Conservation (phyloP, 1,140 invertebrate genomes). For the Halesus radiatus region DNA sequence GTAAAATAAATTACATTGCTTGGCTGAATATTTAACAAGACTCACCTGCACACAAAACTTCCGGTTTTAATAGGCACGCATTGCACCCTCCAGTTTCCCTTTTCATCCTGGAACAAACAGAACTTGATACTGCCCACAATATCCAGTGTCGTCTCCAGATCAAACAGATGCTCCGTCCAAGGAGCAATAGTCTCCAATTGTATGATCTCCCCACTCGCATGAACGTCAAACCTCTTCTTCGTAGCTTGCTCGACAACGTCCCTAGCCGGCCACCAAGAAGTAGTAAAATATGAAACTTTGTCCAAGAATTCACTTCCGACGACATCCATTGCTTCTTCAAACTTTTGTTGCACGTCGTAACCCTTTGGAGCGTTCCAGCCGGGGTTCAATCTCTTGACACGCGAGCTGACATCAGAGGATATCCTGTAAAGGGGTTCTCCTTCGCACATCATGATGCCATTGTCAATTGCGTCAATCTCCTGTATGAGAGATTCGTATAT, state of each 20-base stretch:
- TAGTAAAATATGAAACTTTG: slow-evolving; percentile 77
- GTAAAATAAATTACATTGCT: no score
- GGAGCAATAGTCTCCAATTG: slow-evolving; percentile 79
- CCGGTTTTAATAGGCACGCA: slow-evolving; percentile 79
- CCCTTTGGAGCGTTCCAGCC: slow-evolving; percentile 83
- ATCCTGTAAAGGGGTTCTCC: slow-evolving; percentile 87
- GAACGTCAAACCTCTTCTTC: slow-evolving; percentile 75
- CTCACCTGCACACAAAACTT: slow-evolving; percentile 86
- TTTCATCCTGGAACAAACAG: slow-evolving; percentile 79
- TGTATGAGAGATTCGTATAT: slow-evolving; percentile 93
- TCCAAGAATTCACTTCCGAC: slow-evolving; percentile 88
- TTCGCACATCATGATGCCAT: slow-evolving; percentile 87
- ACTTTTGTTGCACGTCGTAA: slow-evolving; percentile 72
- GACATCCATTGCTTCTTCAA: slow-evolving; percentile 83
- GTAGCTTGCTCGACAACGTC: slow-evolving; percentile 81
- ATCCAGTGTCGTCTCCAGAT: slow-evolving; percentile 82
- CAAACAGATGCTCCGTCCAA: slow-evolving; percentile 91
- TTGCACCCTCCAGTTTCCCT: slow-evolving; percentile 83
- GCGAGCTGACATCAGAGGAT: slow-evolving; percentile 80
- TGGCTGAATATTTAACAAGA: no score
- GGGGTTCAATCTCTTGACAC: slow-evolving; percentile 87
- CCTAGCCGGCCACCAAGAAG: slow-evolving; percentile 88
- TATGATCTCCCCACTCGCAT: slow-evolving; percentile 83
- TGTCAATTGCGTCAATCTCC: slow-evolving; percentile 97
- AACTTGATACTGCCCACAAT: slow-evolving; percentile 81